A percentile compares a stretch with the other conserved stretches of the same genome.
Conservation (phyloP, 1,140 invertebrate genomes). For the Bombus waltoni region DNA sequence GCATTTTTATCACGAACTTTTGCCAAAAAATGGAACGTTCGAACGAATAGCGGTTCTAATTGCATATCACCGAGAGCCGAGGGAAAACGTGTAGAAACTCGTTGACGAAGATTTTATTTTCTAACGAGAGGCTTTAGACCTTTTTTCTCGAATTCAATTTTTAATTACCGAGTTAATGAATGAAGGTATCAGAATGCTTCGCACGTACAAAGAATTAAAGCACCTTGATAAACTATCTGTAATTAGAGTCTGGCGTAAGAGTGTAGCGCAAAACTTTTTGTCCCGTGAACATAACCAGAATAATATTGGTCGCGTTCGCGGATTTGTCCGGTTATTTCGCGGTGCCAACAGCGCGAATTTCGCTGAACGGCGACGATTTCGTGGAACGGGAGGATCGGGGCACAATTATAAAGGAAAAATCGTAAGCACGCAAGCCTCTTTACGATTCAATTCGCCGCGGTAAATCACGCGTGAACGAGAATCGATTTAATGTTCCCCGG, state of each 20-base stretch:
- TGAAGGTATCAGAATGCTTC: background rate
- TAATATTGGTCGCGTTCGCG: conserved; percentile 1
- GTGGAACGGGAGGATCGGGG: background rate
- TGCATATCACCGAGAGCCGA: no score
- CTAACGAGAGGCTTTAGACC: no score
- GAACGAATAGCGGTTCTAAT: no score
- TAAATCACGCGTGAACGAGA: conserved; percentile 50
- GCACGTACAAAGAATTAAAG: no score
- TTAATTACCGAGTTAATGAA: no score
- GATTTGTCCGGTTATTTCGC: conserved; percentile 15
- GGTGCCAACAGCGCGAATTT: background rate
- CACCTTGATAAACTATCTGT: no score
- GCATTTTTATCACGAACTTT: no score
- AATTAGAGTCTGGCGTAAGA: background rate
- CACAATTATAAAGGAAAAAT: conserved; percentile 32
- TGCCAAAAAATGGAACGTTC: no score
- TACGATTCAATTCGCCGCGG: conserved; percentile 41
- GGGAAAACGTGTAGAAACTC: no score
- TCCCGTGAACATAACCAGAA: conserved; percentile 15
- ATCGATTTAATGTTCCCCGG: conserved; percentile 45
- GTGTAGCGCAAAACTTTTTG: background rate
- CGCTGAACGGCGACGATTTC: background rate
- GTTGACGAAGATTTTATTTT: no score
- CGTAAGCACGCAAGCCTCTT: conserved; percentile 32
- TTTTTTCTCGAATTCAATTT: no score